phyloP scores from a whole-genome alignment of 2,888 invertebrate genomes.

The Scaptomyza polygonia region DNA sequence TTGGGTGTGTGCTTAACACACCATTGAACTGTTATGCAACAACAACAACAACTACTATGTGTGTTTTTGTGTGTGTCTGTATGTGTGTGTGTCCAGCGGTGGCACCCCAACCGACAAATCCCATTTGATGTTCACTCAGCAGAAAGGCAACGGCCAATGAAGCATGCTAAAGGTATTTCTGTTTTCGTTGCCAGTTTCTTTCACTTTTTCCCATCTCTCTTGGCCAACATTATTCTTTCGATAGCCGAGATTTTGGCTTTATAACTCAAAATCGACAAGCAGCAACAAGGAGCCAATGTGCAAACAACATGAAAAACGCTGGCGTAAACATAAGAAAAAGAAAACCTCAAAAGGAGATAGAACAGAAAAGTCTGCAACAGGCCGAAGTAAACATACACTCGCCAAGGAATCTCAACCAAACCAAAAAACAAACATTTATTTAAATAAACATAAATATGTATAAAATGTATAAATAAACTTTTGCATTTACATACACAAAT shows the following conservation, averaged over 20 bases:
- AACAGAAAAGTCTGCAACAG: background rate
- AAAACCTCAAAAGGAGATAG: slow-evolving; percentile 1
- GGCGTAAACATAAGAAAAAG: slow-evolving; percentile 24
- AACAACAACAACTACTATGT: slow-evolving; percentile 57
- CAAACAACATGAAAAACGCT: slow-evolving; percentile 74
- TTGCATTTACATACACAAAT: background rate
- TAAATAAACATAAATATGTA: background rate
- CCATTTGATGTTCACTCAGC: slow-evolving; percentile 80
- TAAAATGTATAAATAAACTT: background rate
- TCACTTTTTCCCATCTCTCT: background rate
- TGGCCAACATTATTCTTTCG: slow-evolving; percentile 18
- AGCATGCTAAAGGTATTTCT: slow-evolving; percentile 80
- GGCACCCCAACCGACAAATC: slow-evolving; percentile 65
- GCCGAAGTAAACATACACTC: slow-evolving; percentile 4
- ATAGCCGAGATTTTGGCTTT: slow-evolving; percentile 74
- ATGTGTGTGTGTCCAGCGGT: slow-evolving; percentile 57
- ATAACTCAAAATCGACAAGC: slow-evolving; percentile 72
- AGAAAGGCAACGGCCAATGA: slow-evolving; percentile 78
- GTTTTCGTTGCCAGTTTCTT: slow-evolving; percentile 56
- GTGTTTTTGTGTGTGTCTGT: slow-evolving; percentile 58
- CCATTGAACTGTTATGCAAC: slow-evolving; percentile 75
- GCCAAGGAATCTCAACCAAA: background rate
- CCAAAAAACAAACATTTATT: background rate
- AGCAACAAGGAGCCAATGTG: slow-evolving; percentile 68
- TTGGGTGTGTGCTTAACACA: slow-evolving; percentile 67